Percentiles rank a stretch among this genome's conserved stretches.
Conservation (phyloP, 2,113 vertebrate genomes). For the Sinocyclocheilus anshuiensis region DNA sequence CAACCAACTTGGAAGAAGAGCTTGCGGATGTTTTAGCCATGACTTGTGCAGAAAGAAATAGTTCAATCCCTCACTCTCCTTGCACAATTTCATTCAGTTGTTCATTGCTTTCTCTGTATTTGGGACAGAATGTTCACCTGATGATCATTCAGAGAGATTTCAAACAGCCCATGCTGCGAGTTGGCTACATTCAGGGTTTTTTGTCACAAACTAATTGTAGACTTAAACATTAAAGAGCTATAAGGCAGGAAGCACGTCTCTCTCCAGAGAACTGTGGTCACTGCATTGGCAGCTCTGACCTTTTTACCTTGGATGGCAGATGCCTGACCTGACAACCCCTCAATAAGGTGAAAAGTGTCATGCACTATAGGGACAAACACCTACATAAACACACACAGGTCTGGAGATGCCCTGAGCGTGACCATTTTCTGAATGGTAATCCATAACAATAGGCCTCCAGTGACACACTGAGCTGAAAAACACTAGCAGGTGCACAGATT, state of each 20-base stretch:
- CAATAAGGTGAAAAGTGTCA: slow-evolving; percentile 5
- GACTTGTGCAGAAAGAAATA: not conserved
- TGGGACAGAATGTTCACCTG: not conserved
- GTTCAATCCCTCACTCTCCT: not conserved
- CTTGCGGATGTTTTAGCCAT: not conserved
- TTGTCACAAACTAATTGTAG: not conserved
- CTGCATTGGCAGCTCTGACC: slow-evolving; percentile 15
- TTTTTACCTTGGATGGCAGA: slow-evolving; percentile 13
- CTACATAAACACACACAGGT: slow-evolving; percentile 22
- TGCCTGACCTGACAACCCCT: slow-evolving; percentile 1
- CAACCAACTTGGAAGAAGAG: not conserved
- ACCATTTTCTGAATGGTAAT: not conserved
- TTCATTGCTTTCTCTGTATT: not conserved
- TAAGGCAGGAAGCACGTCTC: not conserved
- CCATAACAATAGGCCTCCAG: not conserved
- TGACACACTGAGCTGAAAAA: not conserved
- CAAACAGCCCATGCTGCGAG: not conserved
- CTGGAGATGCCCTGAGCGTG: not conserved
- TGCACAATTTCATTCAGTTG: not conserved
- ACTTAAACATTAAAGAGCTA: not conserved
- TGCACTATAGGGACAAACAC: not conserved
- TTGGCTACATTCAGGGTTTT: not conserved
- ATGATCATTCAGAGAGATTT: not conserved
- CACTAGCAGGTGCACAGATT: not conserved
- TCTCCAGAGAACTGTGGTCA: not conserved